Percentiles rank a stretch among this genome's conserved stretches.
phyloP scores from a whole-genome alignment of 2,113 vertebrate species.

The Phylloscopus trochiloides region DNA sequence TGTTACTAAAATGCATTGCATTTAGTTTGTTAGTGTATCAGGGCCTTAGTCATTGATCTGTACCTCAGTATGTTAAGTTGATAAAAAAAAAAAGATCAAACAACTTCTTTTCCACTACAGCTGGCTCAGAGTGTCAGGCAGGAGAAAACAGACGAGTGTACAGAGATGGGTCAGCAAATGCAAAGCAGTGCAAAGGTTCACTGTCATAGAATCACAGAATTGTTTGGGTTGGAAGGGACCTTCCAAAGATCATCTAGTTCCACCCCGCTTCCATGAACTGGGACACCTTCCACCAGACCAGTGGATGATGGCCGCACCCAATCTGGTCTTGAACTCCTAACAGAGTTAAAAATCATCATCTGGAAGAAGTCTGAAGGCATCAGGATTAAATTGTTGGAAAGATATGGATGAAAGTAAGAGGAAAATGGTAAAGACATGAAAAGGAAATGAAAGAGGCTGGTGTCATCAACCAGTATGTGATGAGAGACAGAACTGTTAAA shows the following conservation, averaged over 20 bases:
- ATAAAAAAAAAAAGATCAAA: not conserved
- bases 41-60: not conserved
- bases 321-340: not conserved
- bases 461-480: not conserved
- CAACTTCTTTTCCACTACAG: not conserved
- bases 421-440: not conserved
- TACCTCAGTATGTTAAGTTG: not conserved
- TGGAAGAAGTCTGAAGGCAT: not conserved
- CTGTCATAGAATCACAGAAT: not conserved
- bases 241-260: not conserved
- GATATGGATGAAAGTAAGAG: not conserved
- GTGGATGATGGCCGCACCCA: accelerated
- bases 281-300: not conserved
- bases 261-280: accelerated
- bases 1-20: not conserved
- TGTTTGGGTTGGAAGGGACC: accelerated
- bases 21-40: not conserved
- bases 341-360: not conserved
- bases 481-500: not conserved
- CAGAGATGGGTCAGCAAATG: not conserved
- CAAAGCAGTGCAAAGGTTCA: not conserved
- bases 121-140: not conserved
- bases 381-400: not conserved
- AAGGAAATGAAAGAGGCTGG: not conserved
- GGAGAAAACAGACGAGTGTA: not conserved